phyloP scores from a whole-genome alignment of 2,797 vertebrate genomes.

The Carcharodon carcharias region DNA sequence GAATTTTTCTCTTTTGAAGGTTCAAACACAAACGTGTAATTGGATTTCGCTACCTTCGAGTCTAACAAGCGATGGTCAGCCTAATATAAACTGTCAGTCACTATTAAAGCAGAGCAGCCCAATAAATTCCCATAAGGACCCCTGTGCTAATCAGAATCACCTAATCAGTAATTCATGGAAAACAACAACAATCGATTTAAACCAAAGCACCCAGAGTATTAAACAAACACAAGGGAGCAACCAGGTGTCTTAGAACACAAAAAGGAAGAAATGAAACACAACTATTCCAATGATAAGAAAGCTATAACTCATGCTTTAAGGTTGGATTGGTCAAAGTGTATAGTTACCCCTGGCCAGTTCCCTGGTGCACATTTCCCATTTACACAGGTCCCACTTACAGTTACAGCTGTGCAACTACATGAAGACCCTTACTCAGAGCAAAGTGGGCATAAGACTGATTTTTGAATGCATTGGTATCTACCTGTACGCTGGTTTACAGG shows the following conservation, averaged over 20 bases:
- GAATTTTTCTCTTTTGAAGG: slow-evolving; percentile 5
- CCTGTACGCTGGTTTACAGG: background rate
- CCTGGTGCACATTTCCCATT: too few relatives aligned
- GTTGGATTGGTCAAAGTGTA: background rate
- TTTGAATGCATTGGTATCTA: background rate
- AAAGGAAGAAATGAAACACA: background rate
- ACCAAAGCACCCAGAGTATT: background rate
- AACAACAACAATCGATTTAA: background rate
- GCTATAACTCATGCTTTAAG: background rate
- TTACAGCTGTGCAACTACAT: too few relatives aligned
- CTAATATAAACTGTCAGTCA: slow-evolving; percentile 31
- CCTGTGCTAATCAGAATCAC: slow-evolving; percentile 15
- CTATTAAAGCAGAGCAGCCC: background rate
- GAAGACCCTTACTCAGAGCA: background rate
- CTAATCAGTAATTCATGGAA: slow-evolving; percentile 29
- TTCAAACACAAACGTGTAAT: slow-evolving; percentile 33
- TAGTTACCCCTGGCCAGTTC: background rate
- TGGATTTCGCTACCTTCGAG: slow-evolving; percentile 20
- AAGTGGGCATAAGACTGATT: too few relatives aligned
- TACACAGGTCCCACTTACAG: background rate
- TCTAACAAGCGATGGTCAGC: slow-evolving; percentile 8
- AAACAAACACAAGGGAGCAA: background rate
- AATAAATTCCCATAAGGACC: slow-evolving; percentile 1
- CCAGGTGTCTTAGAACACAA: background rate
- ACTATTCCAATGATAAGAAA: background rate